Conservation (phyloP, 2,888 invertebrate genomes). For the Euproctis similis region DNA sequence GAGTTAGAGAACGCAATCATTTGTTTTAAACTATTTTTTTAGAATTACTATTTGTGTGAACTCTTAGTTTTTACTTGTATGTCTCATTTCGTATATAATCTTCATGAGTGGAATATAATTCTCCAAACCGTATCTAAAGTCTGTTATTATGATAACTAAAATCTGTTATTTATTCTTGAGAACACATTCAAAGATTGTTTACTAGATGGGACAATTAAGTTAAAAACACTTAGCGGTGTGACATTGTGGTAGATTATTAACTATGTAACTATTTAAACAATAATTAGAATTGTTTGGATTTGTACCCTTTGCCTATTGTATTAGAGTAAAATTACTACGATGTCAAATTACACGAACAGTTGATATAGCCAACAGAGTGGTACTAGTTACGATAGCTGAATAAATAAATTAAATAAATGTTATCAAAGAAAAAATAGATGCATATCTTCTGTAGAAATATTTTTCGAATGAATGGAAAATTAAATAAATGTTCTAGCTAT, state of each 20-base stretch:
- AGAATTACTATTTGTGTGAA: slow-evolving; percentile 54
- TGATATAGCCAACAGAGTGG: slow-evolving; percentile 40
- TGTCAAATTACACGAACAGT: slow-evolving; percentile 44
- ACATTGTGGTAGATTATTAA: slow-evolving; percentile 37
- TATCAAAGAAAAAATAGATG: slow-evolving; percentile 68
- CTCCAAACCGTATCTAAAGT: too few species aligned
- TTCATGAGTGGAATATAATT: too few species aligned
- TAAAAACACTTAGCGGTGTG: too few species aligned
- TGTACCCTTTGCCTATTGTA: slow-evolving; percentile 10
- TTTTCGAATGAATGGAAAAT: slow-evolving; percentile 55
- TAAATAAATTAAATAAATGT: too few species aligned
- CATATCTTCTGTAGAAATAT: slow-evolving; percentile 73
- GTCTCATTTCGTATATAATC: too few species aligned
- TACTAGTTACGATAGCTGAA: slow-evolving; percentile 54
- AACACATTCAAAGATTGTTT: too few species aligned
- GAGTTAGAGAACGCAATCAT: slow-evolving; percentile 27
- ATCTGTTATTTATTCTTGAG: too few species aligned
- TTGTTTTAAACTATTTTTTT: slow-evolving; percentile 38
- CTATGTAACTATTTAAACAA: slow-evolving; percentile 44
- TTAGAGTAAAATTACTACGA: slow-evolving; percentile 14
- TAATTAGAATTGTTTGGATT: slow-evolving; percentile 13
- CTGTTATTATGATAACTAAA: too few species aligned
- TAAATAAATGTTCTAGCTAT: slow-evolving; percentile 62
- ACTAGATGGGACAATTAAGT: too few species aligned
- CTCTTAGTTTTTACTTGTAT: too few species aligned